A percentile compares a stretch with the other conserved stretches of the same genome.
Evolutionary conservation across 2,797 vertebrate species (phyloP).

Genomic region (Esox masquinongy): DNA sequence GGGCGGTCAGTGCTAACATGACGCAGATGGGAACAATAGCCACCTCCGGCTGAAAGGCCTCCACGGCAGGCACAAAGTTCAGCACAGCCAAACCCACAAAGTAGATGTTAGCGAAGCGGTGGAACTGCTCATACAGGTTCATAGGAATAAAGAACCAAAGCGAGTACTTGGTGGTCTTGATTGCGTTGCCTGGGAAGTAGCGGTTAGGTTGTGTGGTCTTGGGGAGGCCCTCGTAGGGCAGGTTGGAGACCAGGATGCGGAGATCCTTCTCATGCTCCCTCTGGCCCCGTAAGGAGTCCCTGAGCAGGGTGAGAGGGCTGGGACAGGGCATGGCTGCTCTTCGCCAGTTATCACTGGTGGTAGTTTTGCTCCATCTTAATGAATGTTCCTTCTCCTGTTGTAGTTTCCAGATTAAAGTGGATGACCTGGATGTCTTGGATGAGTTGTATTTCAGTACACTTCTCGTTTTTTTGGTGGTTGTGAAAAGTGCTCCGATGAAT

Average conservation of each 20-base stretch:
- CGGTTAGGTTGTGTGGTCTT: slow-evolving; percentile 83
- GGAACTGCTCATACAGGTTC: slow-evolving; percentile 90
- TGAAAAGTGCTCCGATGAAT: too few relatives aligned
- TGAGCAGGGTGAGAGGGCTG: slow-evolving; percentile 62
- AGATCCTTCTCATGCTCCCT: slow-evolving; percentile 77
- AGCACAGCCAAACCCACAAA: slow-evolving; percentile 84
- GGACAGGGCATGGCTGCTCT: slow-evolving; percentile 61
- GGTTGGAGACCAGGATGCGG: slow-evolving; percentile 80
- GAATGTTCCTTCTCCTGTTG: background rate
- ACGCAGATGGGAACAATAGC: slow-evolving; percentile 84
- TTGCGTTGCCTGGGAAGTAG: slow-evolving; percentile 76
- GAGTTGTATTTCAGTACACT: too few relatives aligned
- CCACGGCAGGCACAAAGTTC: slow-evolving; percentile 89
- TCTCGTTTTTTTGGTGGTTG: too few relatives aligned
- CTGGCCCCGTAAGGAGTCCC: slow-evolving; percentile 62
- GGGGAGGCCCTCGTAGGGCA: slow-evolving; percentile 75
- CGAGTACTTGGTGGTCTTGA: slow-evolving; percentile 92
- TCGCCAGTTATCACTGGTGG: background rate
- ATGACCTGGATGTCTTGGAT: too few relatives aligned
- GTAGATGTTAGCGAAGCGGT: slow-evolving; percentile 89
- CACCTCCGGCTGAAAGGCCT: slow-evolving; percentile 87
- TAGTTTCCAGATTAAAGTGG: too few relatives aligned
- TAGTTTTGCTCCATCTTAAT: background rate
- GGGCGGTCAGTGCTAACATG: slow-evolving; percentile 84
- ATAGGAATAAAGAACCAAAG: slow-evolving; percentile 84